Evolutionary conservation across 2,888 invertebrate species (phyloP), one percentile per base, ranked within the genome.

Genomic region (Digitonthophagus gazella): DNA sequence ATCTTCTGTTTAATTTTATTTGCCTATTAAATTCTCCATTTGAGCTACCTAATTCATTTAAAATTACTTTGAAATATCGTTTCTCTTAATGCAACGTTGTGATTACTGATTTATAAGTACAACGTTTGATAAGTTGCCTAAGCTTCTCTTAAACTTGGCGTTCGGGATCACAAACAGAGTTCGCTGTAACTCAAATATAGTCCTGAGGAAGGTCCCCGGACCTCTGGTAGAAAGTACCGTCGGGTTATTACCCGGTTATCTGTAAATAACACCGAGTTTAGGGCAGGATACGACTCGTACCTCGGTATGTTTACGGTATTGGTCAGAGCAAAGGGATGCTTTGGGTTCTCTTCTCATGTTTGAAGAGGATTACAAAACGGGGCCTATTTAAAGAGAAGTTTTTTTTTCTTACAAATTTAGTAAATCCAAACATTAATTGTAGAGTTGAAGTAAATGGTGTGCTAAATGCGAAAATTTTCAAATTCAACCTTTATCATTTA

Each of bases 171-270:
- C 84, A 66, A 67, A 76, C 84, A 78, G 81, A 79, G 83, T 81
- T 68, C 79, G 77, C 58, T 65, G 80, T 83, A 80, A 81, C 80
- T 79, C 76, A 61, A 20, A 16, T 69, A 64, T 78, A 61, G 16
- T 83, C 84, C 82, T 81, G 85, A 79, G 85, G 83, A 85, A 85
- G 83, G 85, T 85, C 85, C 84, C 82, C 84, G 84, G 85, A 85
- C 81, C 79, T 72, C 77, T 76, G 83, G 81, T 84, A 85, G 85
- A 83, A 79, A 85, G 84, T 85, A 84, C 78, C 83, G 78, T 80
- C 80, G 83, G 79, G 73, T 76, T 71, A 76, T 65, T 67, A 44
- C 28, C 79, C 81, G 80, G 78, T 77, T 78, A 82, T 80, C 80
- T 78, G 79, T 79, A 76, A 74, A 75, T 76, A 76, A 78, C 78